Percentiles rank a stretch among this genome's conserved stretches.
These are phyloP conservation scores for Sminthurides aquaticus DNA, from an alignment of 2,888 invertebrate species.

Conservation along the genomic window DNA sequence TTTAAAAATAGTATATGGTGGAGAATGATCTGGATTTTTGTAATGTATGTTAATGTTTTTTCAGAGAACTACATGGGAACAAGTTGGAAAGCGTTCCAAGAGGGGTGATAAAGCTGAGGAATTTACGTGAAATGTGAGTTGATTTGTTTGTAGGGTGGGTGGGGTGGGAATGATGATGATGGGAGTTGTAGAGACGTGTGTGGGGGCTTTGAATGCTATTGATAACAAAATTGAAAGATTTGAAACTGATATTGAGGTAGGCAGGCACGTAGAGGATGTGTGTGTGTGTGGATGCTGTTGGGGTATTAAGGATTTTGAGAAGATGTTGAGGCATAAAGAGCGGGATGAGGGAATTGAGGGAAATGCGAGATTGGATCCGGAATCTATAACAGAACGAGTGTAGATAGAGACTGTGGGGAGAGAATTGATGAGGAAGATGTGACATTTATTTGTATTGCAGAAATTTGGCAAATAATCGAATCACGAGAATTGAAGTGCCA, in stretches of 20 bases:
- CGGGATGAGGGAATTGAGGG: neutral
- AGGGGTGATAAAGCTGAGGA: slow-evolving; percentile 64
- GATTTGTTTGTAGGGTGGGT: too few relatives aligned
- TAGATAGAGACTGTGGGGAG: neutral
- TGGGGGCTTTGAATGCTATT: too few relatives aligned
- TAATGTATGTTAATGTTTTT: slow-evolving; percentile 43
- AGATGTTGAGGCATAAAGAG: too few relatives aligned
- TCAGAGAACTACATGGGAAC: slow-evolving; percentile 70
- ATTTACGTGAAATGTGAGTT: slow-evolving; percentile 80
- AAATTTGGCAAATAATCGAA: slow-evolving; percentile 73
- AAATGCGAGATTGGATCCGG: neutral
- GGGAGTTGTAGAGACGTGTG: neutral
- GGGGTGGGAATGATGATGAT: neutral
- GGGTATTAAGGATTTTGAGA: too few relatives aligned
- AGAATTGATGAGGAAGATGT: neutral
- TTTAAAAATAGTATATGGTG: too few relatives aligned
- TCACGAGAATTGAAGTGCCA: slow-evolving; percentile 65
- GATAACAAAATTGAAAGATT: too few relatives aligned
- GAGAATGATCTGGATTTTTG: too few relatives aligned
- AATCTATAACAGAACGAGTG: neutral
- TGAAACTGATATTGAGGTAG: too few relatives aligned
- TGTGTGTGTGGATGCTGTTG: too few relatives aligned
- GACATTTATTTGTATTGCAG: slow-evolving; percentile 49
- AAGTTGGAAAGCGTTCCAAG: slow-evolving; percentile 64
- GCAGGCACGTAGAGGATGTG: too few relatives aligned